Evolutionary conservation across 2,797 vertebrate species (phyloP).

Genomic region (Buceros bicornis): DNA sequence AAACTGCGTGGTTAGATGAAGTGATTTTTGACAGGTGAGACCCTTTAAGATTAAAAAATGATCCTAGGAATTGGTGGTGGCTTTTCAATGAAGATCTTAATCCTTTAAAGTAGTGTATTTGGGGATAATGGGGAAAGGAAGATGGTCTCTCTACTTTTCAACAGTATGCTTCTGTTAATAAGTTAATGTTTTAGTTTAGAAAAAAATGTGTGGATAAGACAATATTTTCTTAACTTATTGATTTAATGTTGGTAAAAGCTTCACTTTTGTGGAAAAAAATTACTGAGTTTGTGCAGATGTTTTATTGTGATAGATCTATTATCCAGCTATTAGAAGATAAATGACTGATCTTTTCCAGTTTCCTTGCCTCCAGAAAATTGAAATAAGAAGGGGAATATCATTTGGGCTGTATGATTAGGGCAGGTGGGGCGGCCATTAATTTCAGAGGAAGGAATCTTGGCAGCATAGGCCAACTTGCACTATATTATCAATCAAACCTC

Average conservation of each 20-base stretch:
- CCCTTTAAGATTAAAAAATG: constrained; percentile 34
- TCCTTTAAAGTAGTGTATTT: neutral
- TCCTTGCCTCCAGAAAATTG: constrained; percentile 92
- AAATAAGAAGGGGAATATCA: constrained; percentile 92
- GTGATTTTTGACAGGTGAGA: neutral
- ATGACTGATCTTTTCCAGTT: constrained; percentile 96
- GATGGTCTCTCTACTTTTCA: neutral
- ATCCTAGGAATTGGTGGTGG: neutral
- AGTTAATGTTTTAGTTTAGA: constrained; percentile 57
- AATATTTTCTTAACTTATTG: constrained; percentile 79
- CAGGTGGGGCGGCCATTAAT: constrained; percentile 94
- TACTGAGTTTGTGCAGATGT: constrained; percentile 90
- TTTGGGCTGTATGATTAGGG: constrained; percentile 93
- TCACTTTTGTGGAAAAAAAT: constrained; percentile 79
- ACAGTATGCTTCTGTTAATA: constrained; percentile 25
- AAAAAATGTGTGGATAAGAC: constrained; percentile 51
- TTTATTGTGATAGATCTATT: constrained; percentile 99
- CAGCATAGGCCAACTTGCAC: constrained; percentile 86
- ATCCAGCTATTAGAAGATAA: constrained; percentile 99
- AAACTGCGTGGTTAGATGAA: neutral
- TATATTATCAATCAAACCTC: constrained; percentile 92
- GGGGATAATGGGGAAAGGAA: neutral
- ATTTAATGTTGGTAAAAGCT: constrained; percentile 80
- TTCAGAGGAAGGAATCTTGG: constrained; percentile 85
- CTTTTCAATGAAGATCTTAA: constrained; percentile 28